phyloP scores from a whole-genome alignment of 2,888 invertebrate species.

The Sussaba pulchella region DNA sequence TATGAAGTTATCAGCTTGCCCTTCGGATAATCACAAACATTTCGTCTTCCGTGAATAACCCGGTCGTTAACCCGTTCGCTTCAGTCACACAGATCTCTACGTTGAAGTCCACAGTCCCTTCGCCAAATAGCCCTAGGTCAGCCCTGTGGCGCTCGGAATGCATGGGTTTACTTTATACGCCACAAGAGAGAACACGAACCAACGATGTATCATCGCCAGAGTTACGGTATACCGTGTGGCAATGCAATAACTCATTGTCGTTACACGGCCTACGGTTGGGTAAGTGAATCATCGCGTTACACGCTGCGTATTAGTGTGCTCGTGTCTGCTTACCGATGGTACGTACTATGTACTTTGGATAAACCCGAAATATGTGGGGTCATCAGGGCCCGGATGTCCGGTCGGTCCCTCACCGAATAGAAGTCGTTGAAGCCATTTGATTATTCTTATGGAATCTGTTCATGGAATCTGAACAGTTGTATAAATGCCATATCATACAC shows the following conservation, averaged over 20 bases:
- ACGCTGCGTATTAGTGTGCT: slow-evolving; percentile 43
- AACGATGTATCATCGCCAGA: slow-evolving; percentile 60
- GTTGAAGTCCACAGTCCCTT: background rate
- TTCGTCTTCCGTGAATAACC: too few relatives aligned
- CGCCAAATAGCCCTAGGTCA: slow-evolving; percentile 1
- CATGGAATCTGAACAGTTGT: too few relatives aligned
- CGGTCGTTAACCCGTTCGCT: too few relatives aligned
- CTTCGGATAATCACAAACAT: too few relatives aligned
- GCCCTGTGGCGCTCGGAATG: background rate
- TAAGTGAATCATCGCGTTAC: slow-evolving; percentile 66
- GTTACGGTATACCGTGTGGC: slow-evolving; percentile 52
- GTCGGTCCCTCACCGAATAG: too few relatives aligned
- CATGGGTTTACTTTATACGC: slow-evolving; percentile 30
- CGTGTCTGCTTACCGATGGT: slow-evolving; percentile 23
- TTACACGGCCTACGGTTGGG: slow-evolving; percentile 47
- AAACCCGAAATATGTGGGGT: slow-evolving; percentile 25
- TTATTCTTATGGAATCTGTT: too few relatives aligned
- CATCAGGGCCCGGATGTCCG: background rate
- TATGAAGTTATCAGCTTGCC: too few relatives aligned
- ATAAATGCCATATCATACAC: too few relatives aligned
- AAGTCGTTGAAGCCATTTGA: too few relatives aligned
- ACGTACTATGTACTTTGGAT: slow-evolving; percentile 21
- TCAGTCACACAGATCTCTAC: background rate
- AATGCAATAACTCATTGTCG: slow-evolving; percentile 61
- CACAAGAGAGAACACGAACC: slow-evolving; percentile 53